These are phyloP conservation scores for Caenorhabditis parvicauda DNA, from an alignment of 2,888 invertebrate genomes.

Conservation along the genomic window DNA sequence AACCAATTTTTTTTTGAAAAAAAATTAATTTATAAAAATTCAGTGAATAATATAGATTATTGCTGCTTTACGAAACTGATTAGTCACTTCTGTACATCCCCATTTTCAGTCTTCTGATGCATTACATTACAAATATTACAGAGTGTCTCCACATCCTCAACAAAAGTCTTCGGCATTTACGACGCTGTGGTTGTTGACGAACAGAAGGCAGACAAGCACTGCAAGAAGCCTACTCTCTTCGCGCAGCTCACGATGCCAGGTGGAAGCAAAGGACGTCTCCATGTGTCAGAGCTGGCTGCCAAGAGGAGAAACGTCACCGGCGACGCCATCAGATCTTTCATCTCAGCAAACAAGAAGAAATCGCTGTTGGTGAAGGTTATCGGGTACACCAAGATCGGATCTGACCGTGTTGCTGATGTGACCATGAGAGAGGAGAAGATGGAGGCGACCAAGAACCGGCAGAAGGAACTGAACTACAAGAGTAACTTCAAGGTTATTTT, in stretches of 20 bases:
- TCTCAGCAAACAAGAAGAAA: conserved; percentile 20
- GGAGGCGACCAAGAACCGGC: conserved; percentile 18
- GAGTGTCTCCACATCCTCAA: no score
- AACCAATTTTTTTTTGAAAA: no score
- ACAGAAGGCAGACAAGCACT: not conserved
- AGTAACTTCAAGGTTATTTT: conserved; percentile 17
- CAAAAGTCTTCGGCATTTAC: conserved; percentile 23
- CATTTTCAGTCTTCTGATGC: no score
- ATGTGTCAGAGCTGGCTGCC: conserved; percentile 33
- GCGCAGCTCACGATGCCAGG: conserved; percentile 21
- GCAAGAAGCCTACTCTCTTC: conserved; percentile 9
- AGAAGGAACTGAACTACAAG: conserved; percentile 13
- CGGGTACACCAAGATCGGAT: conserved; percentile 14
- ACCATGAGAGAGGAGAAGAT: conserved; percentile 32
- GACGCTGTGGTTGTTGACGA: conserved; percentile 13
- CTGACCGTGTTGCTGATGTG: conserved; percentile 25
- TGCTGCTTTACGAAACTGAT: no score
- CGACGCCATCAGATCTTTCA: conserved; percentile 21
- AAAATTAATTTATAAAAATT: no score
- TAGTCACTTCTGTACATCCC: no score
- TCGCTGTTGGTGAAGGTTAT: conserved; percentile 25
- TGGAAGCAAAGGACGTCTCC: conserved; percentile 29
- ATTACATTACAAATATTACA: no score
- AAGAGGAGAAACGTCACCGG: conserved; percentile 8
- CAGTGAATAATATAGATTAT: no score